Conservation (phyloP, 2,888 invertebrate genomes). For the Suillia variegata region DNA sequence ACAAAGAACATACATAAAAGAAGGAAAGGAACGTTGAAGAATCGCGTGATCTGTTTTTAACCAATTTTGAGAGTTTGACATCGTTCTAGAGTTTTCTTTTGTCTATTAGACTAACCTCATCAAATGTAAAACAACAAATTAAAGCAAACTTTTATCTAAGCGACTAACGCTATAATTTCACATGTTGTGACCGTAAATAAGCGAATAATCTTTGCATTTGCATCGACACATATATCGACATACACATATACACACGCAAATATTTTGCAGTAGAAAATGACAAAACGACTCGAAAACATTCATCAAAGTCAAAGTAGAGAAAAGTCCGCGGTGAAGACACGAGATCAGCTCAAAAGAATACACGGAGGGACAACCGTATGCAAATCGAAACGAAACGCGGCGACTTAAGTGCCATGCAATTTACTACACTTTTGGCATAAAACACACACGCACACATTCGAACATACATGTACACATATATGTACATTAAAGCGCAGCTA, state of each 20-base stretch:
- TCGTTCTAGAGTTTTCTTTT: too few relatives aligned
- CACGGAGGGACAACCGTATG: slow-evolving; percentile 10
- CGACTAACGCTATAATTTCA: slow-evolving; percentile 37
- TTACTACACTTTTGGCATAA: slow-evolving; percentile 57
- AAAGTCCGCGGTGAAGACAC: slow-evolving; percentile 36
- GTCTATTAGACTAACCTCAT: too few relatives aligned
- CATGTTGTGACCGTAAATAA: slow-evolving; percentile 32
- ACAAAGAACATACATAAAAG: too few relatives aligned
- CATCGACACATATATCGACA: too few relatives aligned
- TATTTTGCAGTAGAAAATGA: slow-evolving; percentile 11
- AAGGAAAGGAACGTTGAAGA: too few relatives aligned
- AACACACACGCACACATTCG: slow-evolving; percentile 41
- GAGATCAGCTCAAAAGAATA: too few relatives aligned
- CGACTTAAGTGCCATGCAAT: slow-evolving; percentile 51
- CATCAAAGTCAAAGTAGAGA: slow-evolving; percentile 61
- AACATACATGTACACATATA: too few relatives aligned
- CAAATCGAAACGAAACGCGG: slow-evolving; percentile 10
- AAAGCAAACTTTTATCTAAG: too few relatives aligned
- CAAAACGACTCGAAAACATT: slow-evolving; percentile 47
- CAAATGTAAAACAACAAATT: too few relatives aligned
- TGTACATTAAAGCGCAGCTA: slow-evolving; percentile 26
- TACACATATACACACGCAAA: too few relatives aligned
- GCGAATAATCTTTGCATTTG: not conserved
- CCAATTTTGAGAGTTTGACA: too few relatives aligned
- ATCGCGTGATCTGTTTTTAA: too few relatives aligned